Evolutionary conservation across 2,113 vertebrate species (phyloP), one percentile per base, ranked within the genome.

Genomic region (Vulpes vulpes): DNA sequence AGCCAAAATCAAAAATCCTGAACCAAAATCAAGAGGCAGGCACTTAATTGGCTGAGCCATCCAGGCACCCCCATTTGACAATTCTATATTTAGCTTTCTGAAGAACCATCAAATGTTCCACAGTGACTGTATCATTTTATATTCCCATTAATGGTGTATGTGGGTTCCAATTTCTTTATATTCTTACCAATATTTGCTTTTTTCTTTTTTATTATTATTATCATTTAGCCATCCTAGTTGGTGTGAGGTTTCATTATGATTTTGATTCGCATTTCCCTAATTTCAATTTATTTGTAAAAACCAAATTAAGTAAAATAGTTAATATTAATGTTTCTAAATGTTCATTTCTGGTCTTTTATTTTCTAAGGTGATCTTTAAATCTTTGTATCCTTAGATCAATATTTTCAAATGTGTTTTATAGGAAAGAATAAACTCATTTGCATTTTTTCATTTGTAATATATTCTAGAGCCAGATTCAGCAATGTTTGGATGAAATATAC

Each of bases 381-480:
- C 10, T 51, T 83, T 76, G 51, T 92, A n/a, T 20, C 57, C 3
- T 94, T 76, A n/a, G 2, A 81, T 49, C 35, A 30, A 38, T 57
- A 62, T 78, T 96, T 93, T 86, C 20, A 76, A 95, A 93, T 62
- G 23, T 76, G 2, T 55, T 95, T 90, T 67, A 82, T 22, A 93
- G 27, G 51, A 69, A 22, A 90, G 17, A 88, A 59, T 78, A 87
- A 62, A 57, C 1, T 38, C 30, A 76, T 49, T 78, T 55, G 4
- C 3, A 43, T 25, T 49, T 62, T 80, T 60, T 25, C 74, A 49
- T 93, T 78, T 38, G n/a, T 25, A 79, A 51, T 64, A 62, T 10
- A 82, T 38, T 51, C 23, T 76, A 78, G n/a, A 82, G 53, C 30
- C 35, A 55, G 78, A 62, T 76, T 32, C 11, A 78, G 55, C 14